Base-by-base conservation (phyloP, 2,797 vertebrate species). In the Sylvilagus floridanus region DNA sequence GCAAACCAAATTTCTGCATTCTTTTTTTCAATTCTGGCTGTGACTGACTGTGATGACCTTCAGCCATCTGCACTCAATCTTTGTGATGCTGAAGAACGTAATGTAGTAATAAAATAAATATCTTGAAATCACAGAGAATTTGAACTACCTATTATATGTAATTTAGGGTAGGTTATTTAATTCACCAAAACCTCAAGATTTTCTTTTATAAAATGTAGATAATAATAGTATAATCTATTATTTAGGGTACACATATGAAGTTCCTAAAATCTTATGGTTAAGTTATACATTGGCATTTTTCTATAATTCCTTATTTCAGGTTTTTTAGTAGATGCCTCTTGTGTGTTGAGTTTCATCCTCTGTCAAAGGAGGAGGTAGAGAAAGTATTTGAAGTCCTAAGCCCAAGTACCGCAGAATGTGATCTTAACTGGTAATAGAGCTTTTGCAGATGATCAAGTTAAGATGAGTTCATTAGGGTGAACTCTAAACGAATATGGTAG, bases 41-140 rank as follows among this genome's bases (percentile, higher is more conserved):
- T 57, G 14, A 57, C 19, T 57, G 54, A 21, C 19, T 57, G 54
- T 21, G 16, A 57, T 90, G 50, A 66, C 12, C 24, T 62, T 88
- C 4, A 62, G 21, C n/a, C 13, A 22, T 1, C 6, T 28, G 9
- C 7, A 52, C 28, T 50, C 3, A 66, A 63, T 62, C 21, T 89
- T 30, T 1, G 9, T 88, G 50, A 88, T 14, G 16, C 21, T 73
- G n/a, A 84, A 82, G 30, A 85, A 65, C 37, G 47, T 21, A 84
- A 37, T 66, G 19, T 1, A 47, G 7, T 75, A 83, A 65, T 73
- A 82, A 85, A 88, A 60, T 63, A 28, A 2, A 7, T 37, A 8
- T 37, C 86, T 84, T 84, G 4, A 90, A 95, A 77, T 87, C 35
- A 81, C 32, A 65, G 37, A 84, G 42, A 87, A 76, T 0, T 30